These are phyloP conservation scores for Aplysia californica DNA, from an alignment of 1,140 invertebrate species.

Conservation along the genomic window DNA sequence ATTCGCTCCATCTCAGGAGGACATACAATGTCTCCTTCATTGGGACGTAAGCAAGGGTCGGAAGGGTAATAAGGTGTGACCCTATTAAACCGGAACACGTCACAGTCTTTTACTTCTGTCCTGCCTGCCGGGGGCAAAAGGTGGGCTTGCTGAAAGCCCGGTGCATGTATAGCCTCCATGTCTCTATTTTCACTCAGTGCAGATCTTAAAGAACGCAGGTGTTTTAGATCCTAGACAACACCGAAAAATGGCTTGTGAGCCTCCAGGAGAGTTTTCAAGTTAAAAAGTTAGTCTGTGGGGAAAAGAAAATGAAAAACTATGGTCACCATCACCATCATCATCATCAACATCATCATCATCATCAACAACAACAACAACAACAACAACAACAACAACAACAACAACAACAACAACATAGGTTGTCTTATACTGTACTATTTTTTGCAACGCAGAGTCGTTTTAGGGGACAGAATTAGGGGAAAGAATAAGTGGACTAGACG, in stretches of 20 bases:
- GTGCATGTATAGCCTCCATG: slow-evolving; percentile 13
- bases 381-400: too few species aligned
- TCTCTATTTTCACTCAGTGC: not conserved
- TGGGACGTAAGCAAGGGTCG: slow-evolving; percentile 8
- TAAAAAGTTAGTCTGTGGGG: too few species aligned
- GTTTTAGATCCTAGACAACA: not conserved
- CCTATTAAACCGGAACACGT: slow-evolving; percentile 20
- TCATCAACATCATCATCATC: too few species aligned
- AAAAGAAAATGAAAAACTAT: too few species aligned
- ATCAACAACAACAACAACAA: too few species aligned
- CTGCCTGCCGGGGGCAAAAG: slow-evolving; percentile 2
- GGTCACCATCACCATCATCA: too few species aligned
- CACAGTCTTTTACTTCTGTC: not conserved
- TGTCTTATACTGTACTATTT: too few species aligned
- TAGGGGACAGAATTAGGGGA: too few species aligned
- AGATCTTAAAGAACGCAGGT: not conserved
- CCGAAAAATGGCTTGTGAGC: not conserved
- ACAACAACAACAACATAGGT: too few species aligned
- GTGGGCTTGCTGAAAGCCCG: not conserved
- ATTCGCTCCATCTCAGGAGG: not conserved
- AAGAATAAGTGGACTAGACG: too few species aligned
- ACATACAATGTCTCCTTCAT: slow-evolving; percentile 9
- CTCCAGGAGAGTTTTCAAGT: too few species aligned
- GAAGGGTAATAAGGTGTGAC: slow-evolving; percentile 1
- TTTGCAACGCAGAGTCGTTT: too few species aligned